Evolutionary conservation across 2,888 invertebrate species (phyloP).

Genomic region (Athrips mouffetella): DNA sequence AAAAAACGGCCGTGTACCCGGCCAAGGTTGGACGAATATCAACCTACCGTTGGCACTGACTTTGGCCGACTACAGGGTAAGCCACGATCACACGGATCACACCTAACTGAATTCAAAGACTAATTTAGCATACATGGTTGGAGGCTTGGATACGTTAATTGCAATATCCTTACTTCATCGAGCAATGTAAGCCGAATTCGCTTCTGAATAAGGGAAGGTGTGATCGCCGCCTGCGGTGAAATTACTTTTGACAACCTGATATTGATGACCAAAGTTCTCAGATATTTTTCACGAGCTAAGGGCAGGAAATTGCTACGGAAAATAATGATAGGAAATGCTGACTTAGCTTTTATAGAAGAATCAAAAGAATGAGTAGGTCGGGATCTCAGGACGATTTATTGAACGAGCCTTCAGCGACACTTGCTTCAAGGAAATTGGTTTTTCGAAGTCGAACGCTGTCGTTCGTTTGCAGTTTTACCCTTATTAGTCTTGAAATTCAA

Average conservation of each 20-base stretch:
- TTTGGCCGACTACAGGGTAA: slow-evolving; percentile 39
- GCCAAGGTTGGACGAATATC: slow-evolving; percentile 19
- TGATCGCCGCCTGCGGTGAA: too few relatives aligned
- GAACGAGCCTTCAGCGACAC: not conserved
- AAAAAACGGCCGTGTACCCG: slow-evolving; percentile 6
- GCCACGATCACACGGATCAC: slow-evolving; percentile 31
- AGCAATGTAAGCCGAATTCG: too few relatives aligned
- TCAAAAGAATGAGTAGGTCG: not conserved
- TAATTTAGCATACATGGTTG: too few relatives aligned
- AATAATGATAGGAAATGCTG: not conserved
- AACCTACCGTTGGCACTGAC: slow-evolving; percentile 39
- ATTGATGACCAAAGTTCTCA: not conserved
- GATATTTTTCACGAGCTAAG: not conserved
- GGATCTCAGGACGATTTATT: slow-evolving; percentile 2
- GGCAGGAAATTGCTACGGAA: not conserved
- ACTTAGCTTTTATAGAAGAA: not conserved
- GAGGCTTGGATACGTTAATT: too few relatives aligned
- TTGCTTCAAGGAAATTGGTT: not conserved
- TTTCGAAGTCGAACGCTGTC: not conserved
- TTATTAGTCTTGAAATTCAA: too few relatives aligned
- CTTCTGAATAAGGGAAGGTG: not conserved
- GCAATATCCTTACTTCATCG: too few relatives aligned
- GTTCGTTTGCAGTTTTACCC: too few relatives aligned
- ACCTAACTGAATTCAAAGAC: slow-evolving; percentile 46
- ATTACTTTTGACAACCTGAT: not conserved